These are phyloP conservation scores for Vulpes ferrilata DNA, from an alignment of 2,113 vertebrate genomes.

Conservation along the genomic window DNA sequence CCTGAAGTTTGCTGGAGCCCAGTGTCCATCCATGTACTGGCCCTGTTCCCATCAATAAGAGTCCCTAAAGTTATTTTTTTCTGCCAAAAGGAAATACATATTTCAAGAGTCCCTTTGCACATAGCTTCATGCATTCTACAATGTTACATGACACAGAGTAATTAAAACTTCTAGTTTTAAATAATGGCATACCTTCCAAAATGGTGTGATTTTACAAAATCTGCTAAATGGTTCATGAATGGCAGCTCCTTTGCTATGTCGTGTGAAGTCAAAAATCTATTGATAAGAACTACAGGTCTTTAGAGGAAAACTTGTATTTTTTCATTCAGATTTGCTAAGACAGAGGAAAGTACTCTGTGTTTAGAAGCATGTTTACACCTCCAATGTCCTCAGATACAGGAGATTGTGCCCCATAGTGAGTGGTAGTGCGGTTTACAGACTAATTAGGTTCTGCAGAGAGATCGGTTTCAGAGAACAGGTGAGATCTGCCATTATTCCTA, in stretches of 20 bases:
- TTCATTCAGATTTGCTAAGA: neutral
- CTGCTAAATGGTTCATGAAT: too few relatives aligned
- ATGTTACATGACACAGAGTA: neutral
- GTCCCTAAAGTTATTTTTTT: neutral
- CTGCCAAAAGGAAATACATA: neutral
- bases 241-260: rapidly evolving
- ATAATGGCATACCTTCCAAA: neutral
- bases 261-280: too few relatives aligned
- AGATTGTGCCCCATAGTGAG: neutral
- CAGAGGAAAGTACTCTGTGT: too few relatives aligned
- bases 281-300: neutral
- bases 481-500: too few relatives aligned
- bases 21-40: neutral
- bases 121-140: neutral
- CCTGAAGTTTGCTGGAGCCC: neutral
- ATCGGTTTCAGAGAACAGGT: neutral
- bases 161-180: neutral
- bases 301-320: neutral
- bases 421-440: neutral
- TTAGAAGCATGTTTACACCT: neutral
- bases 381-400: too few relatives aligned
- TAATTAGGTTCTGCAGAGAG: neutral
- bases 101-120: neutral
- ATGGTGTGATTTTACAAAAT: neutral
- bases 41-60: neutral